phyloP scores from a whole-genome alignment of 2,797 vertebrate genomes.

The Moxostoma hubbsi region DNA sequence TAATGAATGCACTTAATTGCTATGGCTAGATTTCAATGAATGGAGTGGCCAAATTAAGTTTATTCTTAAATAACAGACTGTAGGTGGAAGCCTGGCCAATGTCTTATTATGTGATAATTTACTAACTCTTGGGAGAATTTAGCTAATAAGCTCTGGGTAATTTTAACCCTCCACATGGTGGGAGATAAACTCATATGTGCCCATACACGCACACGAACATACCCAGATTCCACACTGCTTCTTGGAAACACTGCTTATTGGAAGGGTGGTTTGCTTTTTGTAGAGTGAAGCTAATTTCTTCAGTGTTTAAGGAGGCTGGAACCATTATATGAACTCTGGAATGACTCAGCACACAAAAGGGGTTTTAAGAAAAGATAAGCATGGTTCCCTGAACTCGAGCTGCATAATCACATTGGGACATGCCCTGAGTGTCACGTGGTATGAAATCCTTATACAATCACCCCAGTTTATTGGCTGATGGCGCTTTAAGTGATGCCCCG shows the following conservation, averaged over 20 bases:
- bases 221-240: constrained; percentile 6
- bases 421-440: no score
- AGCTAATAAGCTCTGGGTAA: constrained; percentile 75
- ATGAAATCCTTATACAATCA: no score
- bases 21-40: constrained; percentile 63
- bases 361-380: not conserved
- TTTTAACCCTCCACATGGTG: constrained; percentile 70
- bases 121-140: constrained; percentile 72
- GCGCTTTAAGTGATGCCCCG: no score
- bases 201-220: constrained; percentile 45
- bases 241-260: constrained; percentile 55
- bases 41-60: constrained; percentile 71
- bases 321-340: not conserved
- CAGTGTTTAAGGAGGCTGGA: not conserved
- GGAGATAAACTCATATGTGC: constrained; percentile 48
- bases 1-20: constrained; percentile 73
- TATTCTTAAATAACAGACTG: constrained; percentile 71
- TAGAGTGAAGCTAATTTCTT: not conserved
- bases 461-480: no score
- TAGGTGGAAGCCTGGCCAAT: constrained; percentile 35
- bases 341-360: constrained; percentile 3
- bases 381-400: not conserved
- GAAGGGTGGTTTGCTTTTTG: constrained; percentile 3
- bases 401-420: no score
- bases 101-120: constrained; percentile 81